Evolutionary conservation across 2,113 vertebrate species (phyloP), one percentile per base, ranked within the genome.

Genomic region (Thymallus thymallus): DNA sequence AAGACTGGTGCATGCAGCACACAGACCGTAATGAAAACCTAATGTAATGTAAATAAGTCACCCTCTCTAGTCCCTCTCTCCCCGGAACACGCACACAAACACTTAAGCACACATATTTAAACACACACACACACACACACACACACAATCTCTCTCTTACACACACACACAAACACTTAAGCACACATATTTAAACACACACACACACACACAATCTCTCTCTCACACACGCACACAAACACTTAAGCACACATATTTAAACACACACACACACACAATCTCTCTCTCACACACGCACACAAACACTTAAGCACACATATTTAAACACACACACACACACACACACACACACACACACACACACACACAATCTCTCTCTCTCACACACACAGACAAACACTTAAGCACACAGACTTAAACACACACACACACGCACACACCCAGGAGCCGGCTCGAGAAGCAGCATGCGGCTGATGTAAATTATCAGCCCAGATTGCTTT

Each of bases 401-500:
- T 48, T 16, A 6, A 23, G n/a, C 35, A 58, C 61, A 51, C 58
- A 63, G 68, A 63, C 45, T 26, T 48, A 62, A 46, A 68, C n/a
- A 69, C n/a, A 61, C 55, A 63, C 70, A 69, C 81, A 72, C 56
- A 78, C 46, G 58, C 69, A 71, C 10, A 26, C 32, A 56, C 68
- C 78, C 70, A 81, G 76, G 71, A 18, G 61, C 26, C n/a, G 72
- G 72, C 72, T 7, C 65, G 30, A 78, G 79, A 81, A 69, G 80
- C 80, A 72, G 55, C 84, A 55, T 79, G 74, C 68, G 77, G 78
- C 79, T 26, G 10, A 73, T 63, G 82, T 84, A 89, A 89, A 90
- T 90, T 75, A 88, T 84, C 78, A 60, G 29, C 77, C 69, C 77
- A 83, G 84, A 86, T 86, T 87, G 85, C 84, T 88, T 90, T 81